Evolutionary conservation across 2,888 invertebrate species (phyloP).

Genomic region (Peribatodes rhomboidaria): DNA sequence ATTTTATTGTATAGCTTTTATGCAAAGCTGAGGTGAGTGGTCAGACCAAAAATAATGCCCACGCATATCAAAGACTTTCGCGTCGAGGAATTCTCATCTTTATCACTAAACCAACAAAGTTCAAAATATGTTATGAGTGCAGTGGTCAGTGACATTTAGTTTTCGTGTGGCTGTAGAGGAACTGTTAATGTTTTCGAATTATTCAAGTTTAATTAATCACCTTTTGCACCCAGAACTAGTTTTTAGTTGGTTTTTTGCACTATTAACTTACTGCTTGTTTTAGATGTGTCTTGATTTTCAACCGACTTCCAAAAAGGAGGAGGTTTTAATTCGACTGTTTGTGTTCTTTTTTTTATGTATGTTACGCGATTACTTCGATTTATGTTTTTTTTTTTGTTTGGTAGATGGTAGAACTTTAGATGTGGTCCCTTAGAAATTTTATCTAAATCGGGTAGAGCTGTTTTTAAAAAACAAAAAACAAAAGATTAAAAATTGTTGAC

Average conservation of each 20-base stretch:
- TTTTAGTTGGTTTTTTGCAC: constrained; percentile 29
- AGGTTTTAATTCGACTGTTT: too few relatives aligned
- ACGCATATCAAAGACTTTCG: constrained; percentile 15
- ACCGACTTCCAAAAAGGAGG: too few relatives aligned
- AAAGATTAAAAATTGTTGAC: too few relatives aligned
- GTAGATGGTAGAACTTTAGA: too few relatives aligned
- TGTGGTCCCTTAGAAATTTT: too few relatives aligned
- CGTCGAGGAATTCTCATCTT: constrained; percentile 31
- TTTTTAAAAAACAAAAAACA: too few relatives aligned
- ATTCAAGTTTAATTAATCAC: constrained; percentile 27
- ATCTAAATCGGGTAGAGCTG: too few relatives aligned
- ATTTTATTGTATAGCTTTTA: constrained; percentile 34
- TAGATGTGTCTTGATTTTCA: neutral
- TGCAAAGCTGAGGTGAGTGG: constrained; percentile 30
- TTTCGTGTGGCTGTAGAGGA: constrained; percentile 33
- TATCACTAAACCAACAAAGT: constrained; percentile 13
- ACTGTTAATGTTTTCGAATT: constrained; percentile 24
- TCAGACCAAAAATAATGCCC: constrained; percentile 37
- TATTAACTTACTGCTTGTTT: constrained; percentile 13
- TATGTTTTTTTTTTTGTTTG: too few relatives aligned
- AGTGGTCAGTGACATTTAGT: constrained; percentile 42
- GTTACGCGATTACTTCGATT: too few relatives aligned
- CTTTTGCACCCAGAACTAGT: constrained; percentile 32
- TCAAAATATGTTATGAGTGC: constrained; percentile 17
- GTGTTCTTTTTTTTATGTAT: too few relatives aligned